Percentiles rank a stretch among this genome's conserved stretches.
Evolutionary conservation across 1,140 invertebrate genomes (phyloP).

Genomic region (Hypsibius dujardini): DNA sequence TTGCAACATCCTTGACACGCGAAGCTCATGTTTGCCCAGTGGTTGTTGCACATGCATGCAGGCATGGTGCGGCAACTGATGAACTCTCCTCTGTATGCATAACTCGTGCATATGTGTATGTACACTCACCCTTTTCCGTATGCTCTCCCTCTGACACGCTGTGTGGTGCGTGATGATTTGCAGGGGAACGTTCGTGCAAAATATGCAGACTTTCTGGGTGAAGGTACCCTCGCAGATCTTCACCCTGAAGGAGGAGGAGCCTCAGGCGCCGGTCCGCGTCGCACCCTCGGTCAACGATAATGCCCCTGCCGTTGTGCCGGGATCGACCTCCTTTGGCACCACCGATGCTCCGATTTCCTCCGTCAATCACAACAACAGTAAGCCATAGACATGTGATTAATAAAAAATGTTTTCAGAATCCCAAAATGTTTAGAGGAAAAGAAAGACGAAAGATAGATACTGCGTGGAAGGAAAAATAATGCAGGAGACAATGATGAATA

Average conservation of each 20-base stretch:
- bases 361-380: too few species aligned
- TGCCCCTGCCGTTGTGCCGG: too few species aligned
- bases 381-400: too few species aligned
- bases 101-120: not conserved
- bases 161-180: not conserved
- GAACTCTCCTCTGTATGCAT: not conserved
- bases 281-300: too few species aligned
- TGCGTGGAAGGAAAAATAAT: too few species aligned
- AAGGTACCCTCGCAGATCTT: slow-evolving; percentile 15
- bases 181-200: slow-evolving; percentile 12
- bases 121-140: not conserved
- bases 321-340: too few species aligned
- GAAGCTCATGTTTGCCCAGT: not conserved
- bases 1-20: too few species aligned
- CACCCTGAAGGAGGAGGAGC: not conserved
- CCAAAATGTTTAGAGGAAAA: too few species aligned
- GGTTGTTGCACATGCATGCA: not conserved
- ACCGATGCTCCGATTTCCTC: too few species aligned
- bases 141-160: not conserved
- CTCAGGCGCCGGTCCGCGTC: not conserved
- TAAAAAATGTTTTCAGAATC: too few species aligned
- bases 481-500: too few species aligned
- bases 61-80: not conserved
- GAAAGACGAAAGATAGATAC: too few species aligned
- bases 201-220: slow-evolving; percentile 16